phyloP scores from a whole-genome alignment of 1,140 invertebrate genomes.

The Condylostylus longicornis region DNA sequence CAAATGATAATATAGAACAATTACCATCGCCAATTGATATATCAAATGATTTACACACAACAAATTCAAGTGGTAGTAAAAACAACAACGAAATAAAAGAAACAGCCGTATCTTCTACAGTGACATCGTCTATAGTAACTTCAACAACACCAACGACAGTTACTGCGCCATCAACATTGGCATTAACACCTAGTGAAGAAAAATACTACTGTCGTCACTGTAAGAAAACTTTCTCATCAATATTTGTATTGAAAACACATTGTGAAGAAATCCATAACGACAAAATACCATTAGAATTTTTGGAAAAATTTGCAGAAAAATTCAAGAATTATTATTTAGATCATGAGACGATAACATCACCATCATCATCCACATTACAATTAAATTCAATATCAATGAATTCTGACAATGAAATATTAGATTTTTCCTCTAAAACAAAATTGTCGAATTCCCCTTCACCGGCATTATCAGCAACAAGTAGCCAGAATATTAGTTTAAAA shows the following conservation, averaged over 20 bases:
- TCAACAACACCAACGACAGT: constrained; percentile 50
- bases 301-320: constrained; percentile 83
- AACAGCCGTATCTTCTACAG: constrained; percentile 36
- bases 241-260: constrained; percentile 90
- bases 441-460: background rate
- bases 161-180: background rate
- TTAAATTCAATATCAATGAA: background rate
- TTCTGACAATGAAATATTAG: constrained; percentile 5
- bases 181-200: constrained; percentile 34
- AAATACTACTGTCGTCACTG: constrained; percentile 67
- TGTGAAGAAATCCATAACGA: constrained; percentile 89
- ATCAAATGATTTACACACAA: too few relatives aligned
- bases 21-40: too few relatives aligned
- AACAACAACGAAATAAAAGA: too few relatives aligned
- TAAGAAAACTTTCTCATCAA: constrained; percentile 85
- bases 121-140: constrained; percentile 49
- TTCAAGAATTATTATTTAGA: constrained; percentile 61
- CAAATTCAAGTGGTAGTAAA: too few relatives aligned
- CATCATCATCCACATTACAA: background rate
- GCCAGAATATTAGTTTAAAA: background rate
- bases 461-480: too few relatives aligned
- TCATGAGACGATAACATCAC: background rate
- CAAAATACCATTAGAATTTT: constrained; percentile 71
- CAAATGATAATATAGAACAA: too few relatives aligned
- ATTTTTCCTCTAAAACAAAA: constrained; percentile 4